Conservation (phyloP, 1,140 invertebrate species). For the Drosophila suzukii region DNA sequence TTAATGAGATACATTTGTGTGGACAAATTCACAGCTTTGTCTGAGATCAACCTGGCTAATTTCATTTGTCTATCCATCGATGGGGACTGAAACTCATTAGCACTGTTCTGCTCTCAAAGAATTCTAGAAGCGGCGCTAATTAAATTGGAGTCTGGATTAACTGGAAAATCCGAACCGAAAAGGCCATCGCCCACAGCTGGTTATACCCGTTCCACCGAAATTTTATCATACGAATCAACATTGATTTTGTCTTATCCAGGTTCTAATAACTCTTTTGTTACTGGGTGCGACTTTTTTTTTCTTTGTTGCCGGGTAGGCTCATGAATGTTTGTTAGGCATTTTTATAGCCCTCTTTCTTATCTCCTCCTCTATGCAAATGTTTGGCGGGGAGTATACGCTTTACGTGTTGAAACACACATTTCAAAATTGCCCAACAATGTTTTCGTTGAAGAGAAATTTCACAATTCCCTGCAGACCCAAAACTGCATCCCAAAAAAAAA, state of each 20-base stretch:
- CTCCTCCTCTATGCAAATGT: slow-evolving; percentile 23
- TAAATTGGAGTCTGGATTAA: slow-evolving; percentile 62
- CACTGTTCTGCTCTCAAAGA: slow-evolving; percentile 32
- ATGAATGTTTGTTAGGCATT: slow-evolving; percentile 20
- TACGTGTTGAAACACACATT: slow-evolving; percentile 26
- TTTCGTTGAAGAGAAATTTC: slow-evolving; percentile 49
- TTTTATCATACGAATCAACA: slow-evolving; percentile 14
- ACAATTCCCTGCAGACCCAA: slow-evolving; percentile 30
- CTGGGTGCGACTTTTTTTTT: neutral
- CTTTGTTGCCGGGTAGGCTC: slow-evolving; percentile 33
- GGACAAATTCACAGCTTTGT: slow-evolving; percentile 46
- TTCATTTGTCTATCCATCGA: slow-evolving; percentile 21
- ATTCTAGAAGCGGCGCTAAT: slow-evolving; percentile 61
- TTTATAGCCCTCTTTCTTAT: slow-evolving; percentile 4
- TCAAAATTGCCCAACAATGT: slow-evolving; percentile 28
- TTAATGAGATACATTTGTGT: slow-evolving; percentile 27
- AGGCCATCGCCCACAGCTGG: slow-evolving; percentile 54
- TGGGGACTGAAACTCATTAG: slow-evolving; percentile 61
- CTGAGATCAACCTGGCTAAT: slow-evolving; percentile 31
- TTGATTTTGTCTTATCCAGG: slow-evolving; percentile 5
- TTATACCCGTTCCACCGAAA: slow-evolving; percentile 43
- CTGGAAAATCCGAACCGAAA: slow-evolving; percentile 54
- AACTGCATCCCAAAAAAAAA: slow-evolving; percentile 42
- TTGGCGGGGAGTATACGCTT: slow-evolving; percentile 5
- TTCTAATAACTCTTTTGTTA: slow-evolving; percentile 28